Evolutionary conservation across 2,888 invertebrate genomes (phyloP).

Genomic region (Melieria omissa): DNA sequence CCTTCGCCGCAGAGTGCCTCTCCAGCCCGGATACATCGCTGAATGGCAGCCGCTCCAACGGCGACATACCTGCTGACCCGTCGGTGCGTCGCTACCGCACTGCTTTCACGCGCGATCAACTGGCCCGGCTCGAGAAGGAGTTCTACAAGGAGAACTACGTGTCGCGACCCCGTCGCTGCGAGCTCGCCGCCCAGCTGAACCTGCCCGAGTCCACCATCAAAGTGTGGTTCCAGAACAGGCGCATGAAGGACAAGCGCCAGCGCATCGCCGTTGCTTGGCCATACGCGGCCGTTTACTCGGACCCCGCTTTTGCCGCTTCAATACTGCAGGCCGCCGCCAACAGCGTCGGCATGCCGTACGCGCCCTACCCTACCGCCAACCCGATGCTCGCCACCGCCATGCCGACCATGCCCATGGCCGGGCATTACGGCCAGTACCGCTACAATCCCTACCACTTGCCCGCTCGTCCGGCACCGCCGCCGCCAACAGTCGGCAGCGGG

Average conservation of each 20-base stretch:
- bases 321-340: slow-evolving; percentile 90
- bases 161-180: slow-evolving; percentile 92
- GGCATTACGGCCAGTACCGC: slow-evolving; percentile 65
- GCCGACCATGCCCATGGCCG: slow-evolving; percentile 69
- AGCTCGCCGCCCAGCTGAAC: slow-evolving; percentile 90
- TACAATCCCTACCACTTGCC: slow-evolving; percentile 70
- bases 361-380: slow-evolving; percentile 68
- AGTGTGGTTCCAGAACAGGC: slow-evolving; percentile 87
- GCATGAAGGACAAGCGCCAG: slow-evolving; percentile 90
- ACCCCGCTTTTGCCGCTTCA: slow-evolving; percentile 93
- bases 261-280: slow-evolving; percentile 95
- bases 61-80: slow-evolving; percentile 69
- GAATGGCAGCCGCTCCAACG: slow-evolving; percentile 57
- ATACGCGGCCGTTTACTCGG: slow-evolving; percentile 92
- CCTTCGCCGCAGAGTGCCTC: slow-evolving; percentile 65
- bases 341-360: slow-evolving; percentile 75
- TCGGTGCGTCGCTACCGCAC: slow-evolving; percentile 92
- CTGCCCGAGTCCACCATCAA: slow-evolving; percentile 98
- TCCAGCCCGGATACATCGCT: slow-evolving; percentile 66
- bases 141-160: slow-evolving; percentile 98
- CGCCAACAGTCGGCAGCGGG: slow-evolving; percentile 45
- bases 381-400: slow-evolving; percentile 68
- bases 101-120: slow-evolving; percentile 95
- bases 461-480: slow-evolving; percentile 62
- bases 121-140: slow-evolving; percentile 92